Base-by-base conservation (phyloP, 2,888 invertebrate species). In the Idaea aversata region DNA sequence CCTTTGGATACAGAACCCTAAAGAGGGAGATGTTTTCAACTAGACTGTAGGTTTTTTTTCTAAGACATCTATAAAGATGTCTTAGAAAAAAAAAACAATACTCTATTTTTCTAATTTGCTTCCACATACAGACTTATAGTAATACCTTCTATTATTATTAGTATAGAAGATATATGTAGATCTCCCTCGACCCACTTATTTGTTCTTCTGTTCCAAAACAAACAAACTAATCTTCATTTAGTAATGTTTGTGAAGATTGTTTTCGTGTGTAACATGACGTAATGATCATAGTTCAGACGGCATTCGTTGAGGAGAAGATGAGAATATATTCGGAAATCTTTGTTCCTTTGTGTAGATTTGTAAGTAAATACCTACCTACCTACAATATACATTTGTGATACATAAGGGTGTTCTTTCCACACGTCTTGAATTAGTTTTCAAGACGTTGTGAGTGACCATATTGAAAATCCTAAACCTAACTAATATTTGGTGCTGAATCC, bases 161-260 rank as follows among this genome's bases (percentile, higher is more conserved):
- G 59, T 7, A 59, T 5, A 34, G 34, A 59, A 16, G 25, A 16
- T 59, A 25, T 4, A 59, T 57, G 57, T 57, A 59, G 16, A 59
- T 59, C 3, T 25, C 36, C 6, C 78, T 78, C 78, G 77, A 75
- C 77, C 75, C 69, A 80, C 77, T 82, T 80, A 73, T 76, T 75
- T 69, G 65, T 74, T 68, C 74, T 71, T 59, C 71, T 74, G 72
- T 75, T 72, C 74, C 67, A 62, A 67, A 68, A 73, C 72, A 76
- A 79, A 75, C 75, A 75, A 74, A 77, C 72, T 74, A 70, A 74
- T 75, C 74, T 72, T 63, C 62, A 63, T 70, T 67, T 68, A 16
- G 34, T 61, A 58, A 68, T 59, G 59, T 61, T 60, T 67, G 62
- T 57, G 57, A 16, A 59, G 62, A 65, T 67, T 66, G 63, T 63